Evolutionary conservation across 2,797 vertebrate species (phyloP), one percentile per base, ranked within the genome.

Genomic region (Hoplostethus mediterraneus): DNA sequence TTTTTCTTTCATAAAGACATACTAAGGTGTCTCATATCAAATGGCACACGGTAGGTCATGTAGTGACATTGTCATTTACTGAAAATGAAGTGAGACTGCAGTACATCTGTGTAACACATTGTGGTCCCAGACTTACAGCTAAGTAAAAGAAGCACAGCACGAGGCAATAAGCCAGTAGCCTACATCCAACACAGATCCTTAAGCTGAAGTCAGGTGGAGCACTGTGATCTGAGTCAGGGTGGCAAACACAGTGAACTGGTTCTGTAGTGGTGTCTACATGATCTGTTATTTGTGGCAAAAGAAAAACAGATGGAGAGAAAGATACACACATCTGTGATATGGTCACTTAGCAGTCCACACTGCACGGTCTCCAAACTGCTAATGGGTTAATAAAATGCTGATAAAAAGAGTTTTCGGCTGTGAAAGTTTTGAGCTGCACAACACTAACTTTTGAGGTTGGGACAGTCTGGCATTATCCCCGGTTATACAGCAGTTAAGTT

Each of bases 401-500:
- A 9, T n/a, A 33, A 42, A 62, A 4, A 63, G 11, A 44, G 51
- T 53, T 31, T 31, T 49, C 6, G 17, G n/a, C 17, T n/a, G 10
- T 31, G 3, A 16, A 13, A 30, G 5, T 55, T 30, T 6, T 55
- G 53, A 55, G 53, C 53, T 9, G 57, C 33, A 64, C 54, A 65
- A 28, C 30, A 48, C 47, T 42, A 13, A 53, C 4, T 0, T 67
- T 60, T 25, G 49, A 36, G 16, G 66, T 5, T 44, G 10, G 13
- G 48, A 52, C 52, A 56, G 67, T 74, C 16, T 33, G n/a, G 79
- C 63, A 71, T 80, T 79, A 77, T 62, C 21, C 47, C 72, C 17
- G 3, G 59, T 88, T 81, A 87, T 80, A 52, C 73, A 70, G 16
- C 58, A 30, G 73, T 67, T 67, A 75, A 71, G 77, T 83, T 87